These are phyloP conservation scores for Athalia circularis DNA, from an alignment of 2,888 invertebrate genomes.

Conservation along the genomic window DNA sequence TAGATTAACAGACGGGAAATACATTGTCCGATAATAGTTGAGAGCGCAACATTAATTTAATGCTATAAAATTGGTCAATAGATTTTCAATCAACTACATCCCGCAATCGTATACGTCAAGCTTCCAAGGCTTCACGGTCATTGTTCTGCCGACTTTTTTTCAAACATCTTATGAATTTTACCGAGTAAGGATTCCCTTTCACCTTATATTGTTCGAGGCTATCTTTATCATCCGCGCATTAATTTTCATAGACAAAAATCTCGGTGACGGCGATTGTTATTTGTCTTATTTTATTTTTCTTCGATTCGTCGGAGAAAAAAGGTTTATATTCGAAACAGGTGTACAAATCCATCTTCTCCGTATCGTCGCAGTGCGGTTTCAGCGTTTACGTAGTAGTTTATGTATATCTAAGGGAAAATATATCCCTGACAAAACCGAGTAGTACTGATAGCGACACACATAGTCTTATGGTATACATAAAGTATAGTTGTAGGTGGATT, in stretches of 20 bases:
- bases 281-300: too few species aligned
- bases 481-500: neutral
- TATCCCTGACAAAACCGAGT: neutral
- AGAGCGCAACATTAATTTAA: neutral
- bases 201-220: constrained; percentile 1
- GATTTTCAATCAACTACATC: neutral
- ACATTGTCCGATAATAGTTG: constrained; percentile 40
- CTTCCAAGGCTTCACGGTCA: constrained; percentile 44
- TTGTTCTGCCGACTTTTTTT: constrained; percentile 35
- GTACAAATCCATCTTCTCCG: too few species aligned
- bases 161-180: constrained; percentile 35
- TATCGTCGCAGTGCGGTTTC: too few species aligned
- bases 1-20: constrained; percentile 49
- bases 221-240: neutral
- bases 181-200: constrained; percentile 32
- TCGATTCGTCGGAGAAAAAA: too few species aligned
- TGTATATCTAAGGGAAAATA: too few species aligned
- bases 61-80: constrained; percentile 12
- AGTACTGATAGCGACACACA: neutral
- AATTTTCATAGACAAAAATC: neutral
- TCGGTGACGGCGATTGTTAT: too few species aligned
- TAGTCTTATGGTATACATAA: neutral
- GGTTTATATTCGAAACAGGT: too few species aligned
- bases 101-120: constrained; percentile 40
- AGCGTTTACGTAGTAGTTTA: too few species aligned